Conservation (phyloP, 30 jellyfish, hydroid and myxozoan genomes). For the Hydractinia echinata region DNA sequence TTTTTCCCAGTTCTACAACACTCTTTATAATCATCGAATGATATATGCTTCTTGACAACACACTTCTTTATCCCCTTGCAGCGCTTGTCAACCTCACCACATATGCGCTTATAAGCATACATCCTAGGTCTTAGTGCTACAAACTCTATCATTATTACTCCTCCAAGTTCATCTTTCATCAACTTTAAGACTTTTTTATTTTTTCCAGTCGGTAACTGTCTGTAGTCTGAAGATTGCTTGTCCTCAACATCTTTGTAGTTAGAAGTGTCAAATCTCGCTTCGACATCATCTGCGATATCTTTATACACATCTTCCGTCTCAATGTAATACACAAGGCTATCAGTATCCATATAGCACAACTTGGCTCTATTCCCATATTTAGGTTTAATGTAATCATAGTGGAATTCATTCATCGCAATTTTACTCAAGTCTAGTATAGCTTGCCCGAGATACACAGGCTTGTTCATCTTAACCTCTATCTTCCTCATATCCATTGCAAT, state of each 20-base stretch:
- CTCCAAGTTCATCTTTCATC: too few relatives aligned
- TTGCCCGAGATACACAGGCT: constrained; percentile 57
- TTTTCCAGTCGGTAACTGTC: neutral
- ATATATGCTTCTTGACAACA: too few relatives aligned
- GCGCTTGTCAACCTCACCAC: too few relatives aligned
- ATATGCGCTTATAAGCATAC: constrained; percentile 5
- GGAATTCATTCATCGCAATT: constrained; percentile 54
- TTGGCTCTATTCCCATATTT: constrained; percentile 30
- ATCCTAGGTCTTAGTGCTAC: neutral
- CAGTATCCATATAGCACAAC: constrained; percentile 61
- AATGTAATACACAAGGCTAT: constrained; percentile 42
- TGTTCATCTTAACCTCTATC: too few relatives aligned
- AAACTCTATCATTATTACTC: too few relatives aligned
- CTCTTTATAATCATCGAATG: too few relatives aligned
- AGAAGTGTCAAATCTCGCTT: constrained; percentile 4
- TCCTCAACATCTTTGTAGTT: too few relatives aligned
- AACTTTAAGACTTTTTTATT: neutral
- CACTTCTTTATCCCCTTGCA: neutral
- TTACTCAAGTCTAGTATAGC: constrained; percentile 55
- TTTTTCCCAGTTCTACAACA: too few relatives aligned
- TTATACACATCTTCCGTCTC: constrained; percentile 41
- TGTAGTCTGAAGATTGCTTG: too few relatives aligned
- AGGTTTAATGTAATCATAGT: constrained; percentile 41
- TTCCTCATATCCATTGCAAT: too few relatives aligned
- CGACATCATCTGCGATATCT: constrained; percentile 12